phyloP scores from a whole-genome alignment of 2,888 invertebrate genomes.

The Cheilosia scutellata region DNA sequence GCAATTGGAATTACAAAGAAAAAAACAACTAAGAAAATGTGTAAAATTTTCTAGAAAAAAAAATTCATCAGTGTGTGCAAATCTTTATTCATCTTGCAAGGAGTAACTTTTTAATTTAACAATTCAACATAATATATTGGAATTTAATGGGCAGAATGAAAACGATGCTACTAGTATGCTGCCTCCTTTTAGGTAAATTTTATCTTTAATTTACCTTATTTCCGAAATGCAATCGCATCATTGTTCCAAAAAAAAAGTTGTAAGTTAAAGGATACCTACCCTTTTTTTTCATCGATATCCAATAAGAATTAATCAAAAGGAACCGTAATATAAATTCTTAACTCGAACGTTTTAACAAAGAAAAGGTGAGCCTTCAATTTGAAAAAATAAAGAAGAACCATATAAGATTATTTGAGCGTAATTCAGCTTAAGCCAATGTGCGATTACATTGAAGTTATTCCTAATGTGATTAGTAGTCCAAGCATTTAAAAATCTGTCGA shows the following conservation, averaged over 20 bases:
- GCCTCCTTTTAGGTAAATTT: slow-evolving; percentile 54
- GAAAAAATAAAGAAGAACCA: neutral
- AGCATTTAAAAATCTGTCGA: too few relatives aligned
- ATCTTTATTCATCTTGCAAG: neutral
- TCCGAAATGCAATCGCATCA: neutral
- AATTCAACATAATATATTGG: slow-evolving; percentile 11
- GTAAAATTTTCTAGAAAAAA: slow-evolving; percentile 20
- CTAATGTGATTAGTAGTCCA: too few relatives aligned
- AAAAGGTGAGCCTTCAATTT: neutral
- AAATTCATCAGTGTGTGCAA: neutral
- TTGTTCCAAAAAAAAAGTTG: neutral
- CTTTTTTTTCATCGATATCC: too few relatives aligned
- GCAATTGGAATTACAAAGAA: slow-evolving; percentile 16
- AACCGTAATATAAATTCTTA: too few relatives aligned
- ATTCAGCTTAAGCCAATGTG: too few relatives aligned
- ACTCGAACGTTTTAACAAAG: too few relatives aligned
- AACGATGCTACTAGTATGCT: slow-evolving; percentile 32
- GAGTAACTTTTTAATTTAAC: neutral
- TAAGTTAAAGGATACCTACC: too few relatives aligned
- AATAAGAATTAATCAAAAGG: too few relatives aligned
- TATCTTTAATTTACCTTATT: neutral
- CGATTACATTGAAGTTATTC: too few relatives aligned
- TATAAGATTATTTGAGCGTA: too few relatives aligned
- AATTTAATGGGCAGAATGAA: slow-evolving; percentile 34
- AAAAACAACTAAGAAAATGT: slow-evolving; percentile 35